phyloP scores from a whole-genome alignment of 2,888 invertebrate genomes.

The Buathra laborator region DNA sequence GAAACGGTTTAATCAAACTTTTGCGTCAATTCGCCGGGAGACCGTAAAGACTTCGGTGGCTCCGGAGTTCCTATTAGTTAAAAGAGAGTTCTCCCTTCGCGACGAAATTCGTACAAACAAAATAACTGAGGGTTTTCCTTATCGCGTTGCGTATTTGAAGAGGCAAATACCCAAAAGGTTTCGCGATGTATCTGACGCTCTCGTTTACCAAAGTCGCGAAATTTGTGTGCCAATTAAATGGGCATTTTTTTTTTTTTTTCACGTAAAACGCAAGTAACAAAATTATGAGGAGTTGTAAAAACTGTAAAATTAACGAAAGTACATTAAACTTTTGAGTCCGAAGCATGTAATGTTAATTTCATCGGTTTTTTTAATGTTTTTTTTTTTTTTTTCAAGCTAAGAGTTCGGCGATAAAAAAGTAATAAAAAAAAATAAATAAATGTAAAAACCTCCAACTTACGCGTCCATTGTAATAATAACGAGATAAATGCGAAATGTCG shows the following conservation, averaged over 20 bases:
- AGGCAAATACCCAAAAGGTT: conserved; percentile 40
- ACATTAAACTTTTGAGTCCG: background rate
- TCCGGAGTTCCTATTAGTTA: conserved; percentile 51
- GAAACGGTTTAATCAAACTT: conserved; percentile 69
- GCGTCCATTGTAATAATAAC: too few species aligned
- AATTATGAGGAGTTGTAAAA: background rate
- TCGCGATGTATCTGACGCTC: conserved; percentile 21
- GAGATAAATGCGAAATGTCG: too few species aligned
- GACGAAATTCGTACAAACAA: conserved; percentile 48
- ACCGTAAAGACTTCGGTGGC: conserved; percentile 30
- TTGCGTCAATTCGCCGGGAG: conserved; percentile 41
- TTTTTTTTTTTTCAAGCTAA: too few species aligned
- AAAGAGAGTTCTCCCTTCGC: conserved; percentile 34
- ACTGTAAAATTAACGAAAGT: background rate
- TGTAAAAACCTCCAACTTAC: too few species aligned
- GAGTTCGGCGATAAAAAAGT: too few species aligned
- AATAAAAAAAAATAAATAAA: too few species aligned
- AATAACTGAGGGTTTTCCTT: conserved; percentile 32
- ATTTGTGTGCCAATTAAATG: background rate
- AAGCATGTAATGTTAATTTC: background rate
- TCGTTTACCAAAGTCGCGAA: conserved; percentile 4
- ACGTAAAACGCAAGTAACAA: background rate
- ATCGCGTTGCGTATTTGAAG: background rate
- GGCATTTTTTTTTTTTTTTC: background rate
- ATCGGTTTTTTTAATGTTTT: too few species aligned